These are phyloP conservation scores for Zaprionus taronus DNA, from an alignment of 1,140 invertebrate species.

Conservation along the genomic window DNA sequence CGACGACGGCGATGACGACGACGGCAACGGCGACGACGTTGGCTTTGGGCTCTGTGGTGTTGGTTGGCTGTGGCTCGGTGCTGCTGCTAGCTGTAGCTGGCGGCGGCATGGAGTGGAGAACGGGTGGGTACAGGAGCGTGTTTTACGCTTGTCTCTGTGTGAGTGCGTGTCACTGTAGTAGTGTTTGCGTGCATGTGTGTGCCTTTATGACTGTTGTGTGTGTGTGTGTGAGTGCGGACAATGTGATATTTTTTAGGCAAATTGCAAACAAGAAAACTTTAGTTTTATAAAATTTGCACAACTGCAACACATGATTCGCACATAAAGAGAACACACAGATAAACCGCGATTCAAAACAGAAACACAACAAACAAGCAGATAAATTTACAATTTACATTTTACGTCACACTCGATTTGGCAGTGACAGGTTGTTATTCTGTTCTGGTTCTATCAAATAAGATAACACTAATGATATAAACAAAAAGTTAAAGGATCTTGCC, in stretches of 20 bases:
- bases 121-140: slow-evolving; percentile 77
- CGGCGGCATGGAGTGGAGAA: slow-evolving; percentile 69
- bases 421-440: slow-evolving; percentile 57
- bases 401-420: slow-evolving; percentile 45
- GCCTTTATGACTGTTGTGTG: slow-evolving; percentile 14
- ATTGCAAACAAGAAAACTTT: slow-evolving; percentile 19
- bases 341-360: slow-evolving; percentile 29
- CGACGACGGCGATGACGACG: slow-evolving; percentile 65
- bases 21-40: slow-evolving; percentile 46
- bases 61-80: slow-evolving; percentile 51
- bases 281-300: slow-evolving; percentile 34
- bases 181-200: slow-evolving; percentile 45
- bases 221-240: slow-evolving; percentile 30
- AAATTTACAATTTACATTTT: slow-evolving; percentile 61
- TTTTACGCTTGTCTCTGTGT: slow-evolving; percentile 69
- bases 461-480: slow-evolving; percentile 40
- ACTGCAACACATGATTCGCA: neutral
- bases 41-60: slow-evolving; percentile 69
- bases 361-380: slow-evolving; percentile 11
- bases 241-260: slow-evolving; percentile 47
- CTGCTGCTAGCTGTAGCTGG: slow-evolving; percentile 46
- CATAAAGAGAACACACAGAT: neutral
- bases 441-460: slow-evolving; percentile 38
- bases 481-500: slow-evolving; percentile 44
- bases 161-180: slow-evolving; percentile 37